Percentiles rank a stretch among this genome's conserved stretches.
Conservation (phyloP, 2,888 invertebrate species). For the Acleris emargana region DNA sequence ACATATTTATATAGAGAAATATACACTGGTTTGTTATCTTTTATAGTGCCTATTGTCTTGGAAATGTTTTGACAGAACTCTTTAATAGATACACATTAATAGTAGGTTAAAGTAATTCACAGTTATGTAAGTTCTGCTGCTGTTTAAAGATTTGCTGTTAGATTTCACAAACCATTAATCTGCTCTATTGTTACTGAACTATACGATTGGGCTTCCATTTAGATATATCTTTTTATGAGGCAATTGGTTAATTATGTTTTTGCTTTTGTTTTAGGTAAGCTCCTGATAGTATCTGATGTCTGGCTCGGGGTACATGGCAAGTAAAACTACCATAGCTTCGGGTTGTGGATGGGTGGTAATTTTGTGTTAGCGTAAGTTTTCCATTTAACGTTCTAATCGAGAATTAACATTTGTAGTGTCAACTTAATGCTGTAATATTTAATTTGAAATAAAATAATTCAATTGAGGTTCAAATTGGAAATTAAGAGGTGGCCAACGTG, state of each 20-base stretch:
- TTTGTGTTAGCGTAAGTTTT: too few relatives aligned
- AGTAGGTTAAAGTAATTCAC: constrained; percentile 26
- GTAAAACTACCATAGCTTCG: background rate
- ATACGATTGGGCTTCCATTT: constrained; percentile 22
- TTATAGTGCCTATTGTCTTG: constrained; percentile 35
- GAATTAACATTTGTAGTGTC: too few relatives aligned
- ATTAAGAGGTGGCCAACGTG: too few relatives aligned
- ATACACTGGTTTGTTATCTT: too few relatives aligned
- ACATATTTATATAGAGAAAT: too few relatives aligned
- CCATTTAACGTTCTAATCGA: too few relatives aligned
- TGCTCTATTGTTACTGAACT: constrained; percentile 21
- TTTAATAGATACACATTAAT: constrained; percentile 9
- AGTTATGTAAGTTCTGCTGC: constrained; percentile 25
- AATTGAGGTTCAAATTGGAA: too few relatives aligned
- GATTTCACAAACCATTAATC: constrained; percentile 22
- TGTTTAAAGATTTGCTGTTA: constrained; percentile 20
- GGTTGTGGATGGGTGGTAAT: too few relatives aligned
- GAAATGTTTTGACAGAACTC: background rate
- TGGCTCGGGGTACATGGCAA: background rate
- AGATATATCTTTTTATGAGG: constrained; percentile 20
- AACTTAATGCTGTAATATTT: too few relatives aligned
- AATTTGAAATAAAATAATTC: too few relatives aligned
- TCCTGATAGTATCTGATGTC: background rate
- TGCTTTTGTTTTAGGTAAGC: constrained; percentile 25
- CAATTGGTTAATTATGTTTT: constrained; percentile 7